Base-by-base conservation (phyloP, 1,140 invertebrate genomes). In the Drosophila varians region DNA sequence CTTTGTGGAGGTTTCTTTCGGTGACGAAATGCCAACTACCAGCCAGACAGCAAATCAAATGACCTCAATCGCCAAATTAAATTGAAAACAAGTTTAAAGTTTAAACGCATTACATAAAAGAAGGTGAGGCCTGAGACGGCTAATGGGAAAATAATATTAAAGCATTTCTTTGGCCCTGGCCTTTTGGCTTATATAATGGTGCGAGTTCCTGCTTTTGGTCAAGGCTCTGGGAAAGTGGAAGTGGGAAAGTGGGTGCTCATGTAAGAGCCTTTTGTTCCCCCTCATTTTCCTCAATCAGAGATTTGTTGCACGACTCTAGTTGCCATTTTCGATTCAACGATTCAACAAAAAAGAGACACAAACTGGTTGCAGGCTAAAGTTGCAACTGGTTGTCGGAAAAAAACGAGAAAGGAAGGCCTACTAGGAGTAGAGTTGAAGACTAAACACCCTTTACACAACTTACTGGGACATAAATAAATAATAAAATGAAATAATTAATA, bases 21-120 rank as follows among this genome's bases (percentile, higher is more conserved):
- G 48, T 57, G 72, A 70, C 52, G 76, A 79, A 79, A 74, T 56
- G 47, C 40, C 57, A 45, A 65, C 78, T 70, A 55, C 48, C 56
- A 83, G 75, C 75, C 58, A 83, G 79, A 76, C 79, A 79, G 75
- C 75, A 62, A 83, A 84, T 80, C 79, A 79, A 86, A 64, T 86
- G 80, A 84, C 80, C 79, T 84, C 82, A 84, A 84, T 84, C 79
- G 79, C 61, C 62, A 76, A 68, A 73, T 86, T 86, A 65, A 80
- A 86, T 76, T 76, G 80, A 80, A 84, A 78, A 55, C 52, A 74
- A 47, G 62, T 43, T 51, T 70, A 73, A 66, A 52, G 62, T 42
- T 51, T 69, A 73, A 66, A 52, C 56, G n/a, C 21, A 53, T 73
- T 72, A 73, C 56, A 55, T 11, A 54, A 48, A 64, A 36, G 16